Conservation (phyloP, 2,113 vertebrate genomes). For the Prionailurus bengalensis region DNA sequence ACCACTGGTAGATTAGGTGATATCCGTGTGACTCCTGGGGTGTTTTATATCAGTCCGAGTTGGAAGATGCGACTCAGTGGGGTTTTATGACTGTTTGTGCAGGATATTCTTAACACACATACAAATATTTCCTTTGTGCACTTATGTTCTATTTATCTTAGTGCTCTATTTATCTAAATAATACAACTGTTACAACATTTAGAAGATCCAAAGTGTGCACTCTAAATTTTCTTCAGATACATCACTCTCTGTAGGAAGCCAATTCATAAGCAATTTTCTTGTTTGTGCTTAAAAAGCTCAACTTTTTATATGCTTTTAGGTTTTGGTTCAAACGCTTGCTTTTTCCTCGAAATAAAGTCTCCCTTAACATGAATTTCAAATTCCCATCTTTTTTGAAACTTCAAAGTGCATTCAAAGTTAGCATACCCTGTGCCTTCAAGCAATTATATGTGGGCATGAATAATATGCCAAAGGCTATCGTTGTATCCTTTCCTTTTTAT, state of each 20-base stretch:
- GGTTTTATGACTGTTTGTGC: slow-evolving; percentile 51
- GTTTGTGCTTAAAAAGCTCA: not conserved
- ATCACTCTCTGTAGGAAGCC: slow-evolving; percentile 54
- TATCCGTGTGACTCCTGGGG: slow-evolving; percentile 55
- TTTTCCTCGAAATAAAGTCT: slow-evolving; percentile 27
- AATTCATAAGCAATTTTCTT: slow-evolving; percentile 56
- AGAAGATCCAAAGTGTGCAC: slow-evolving; percentile 22
- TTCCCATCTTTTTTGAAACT: not conserved
- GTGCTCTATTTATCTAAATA: slow-evolving; percentile 59
- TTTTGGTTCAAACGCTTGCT: not conserved
- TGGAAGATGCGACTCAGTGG: slow-evolving; percentile 10
- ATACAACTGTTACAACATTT: slow-evolving; percentile 57
- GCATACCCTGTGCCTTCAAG: not conserved
- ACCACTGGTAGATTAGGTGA: slow-evolving; percentile 72
- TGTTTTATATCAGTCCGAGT: not conserved
- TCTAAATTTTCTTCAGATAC: slow-evolving; percentile 57
- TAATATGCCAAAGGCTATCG: not conserved
- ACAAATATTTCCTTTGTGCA: not conserved
- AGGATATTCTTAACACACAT: not conserved
- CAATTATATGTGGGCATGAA: not conserved
- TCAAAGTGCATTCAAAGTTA: not conserved
- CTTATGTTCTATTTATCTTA: not conserved
- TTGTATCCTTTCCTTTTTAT: not conserved
- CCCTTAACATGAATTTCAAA: slow-evolving; percentile 17
- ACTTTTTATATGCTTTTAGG: not conserved